These are phyloP conservation scores for Pachypeltis micranthus DNA, from an alignment of 1,140 invertebrate species.

Conservation along the genomic window DNA sequence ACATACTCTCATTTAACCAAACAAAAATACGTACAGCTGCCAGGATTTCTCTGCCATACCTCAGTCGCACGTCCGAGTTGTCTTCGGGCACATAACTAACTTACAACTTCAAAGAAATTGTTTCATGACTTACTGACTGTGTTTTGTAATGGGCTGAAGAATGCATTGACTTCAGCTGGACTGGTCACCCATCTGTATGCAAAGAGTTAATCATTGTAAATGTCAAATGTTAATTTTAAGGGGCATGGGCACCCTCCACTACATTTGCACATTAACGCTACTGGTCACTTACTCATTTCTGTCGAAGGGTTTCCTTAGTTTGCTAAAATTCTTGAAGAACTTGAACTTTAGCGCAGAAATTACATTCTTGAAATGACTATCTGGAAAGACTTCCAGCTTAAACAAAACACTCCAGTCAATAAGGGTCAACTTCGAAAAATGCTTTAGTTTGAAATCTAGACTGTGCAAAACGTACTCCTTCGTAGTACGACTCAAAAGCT, in stretches of 20 bases:
- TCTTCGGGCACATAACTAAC: too few relatives aligned
- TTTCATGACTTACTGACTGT: slow-evolving; percentile 56
- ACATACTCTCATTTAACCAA: too few relatives aligned
- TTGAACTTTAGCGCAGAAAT: slow-evolving; percentile 24
- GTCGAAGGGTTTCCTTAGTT: slow-evolving; percentile 46
- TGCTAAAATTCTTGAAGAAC: slow-evolving; percentile 45
- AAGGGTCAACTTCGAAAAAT: background rate
- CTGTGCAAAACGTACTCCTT: slow-evolving; percentile 28
- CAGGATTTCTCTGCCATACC: too few relatives aligned
- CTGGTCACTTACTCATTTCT: slow-evolving; percentile 42
- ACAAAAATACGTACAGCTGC: too few relatives aligned
- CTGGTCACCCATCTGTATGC: slow-evolving; percentile 52
- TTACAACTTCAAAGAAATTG: too few relatives aligned
- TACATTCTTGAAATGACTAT: slow-evolving; percentile 43
- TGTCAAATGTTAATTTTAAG: background rate
- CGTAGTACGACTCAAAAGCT: slow-evolving; percentile 36
- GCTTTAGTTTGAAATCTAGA: too few relatives aligned
- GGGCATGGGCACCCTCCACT: too few relatives aligned
- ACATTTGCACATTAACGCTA: too few relatives aligned
- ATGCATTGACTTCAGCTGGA: slow-evolving; percentile 61
- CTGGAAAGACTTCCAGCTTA: background rate
- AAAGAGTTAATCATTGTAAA: slow-evolving; percentile 17
- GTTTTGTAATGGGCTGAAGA: slow-evolving; percentile 66
- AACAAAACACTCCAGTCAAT: background rate
- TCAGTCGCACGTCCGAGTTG: too few relatives aligned